A percentile compares a stretch with the other conserved stretches of the same genome.
These are phyloP conservation scores for Arothron firmamentum DNA, from an alignment of 2,113 vertebrate genomes.

Conservation along the genomic window DNA sequence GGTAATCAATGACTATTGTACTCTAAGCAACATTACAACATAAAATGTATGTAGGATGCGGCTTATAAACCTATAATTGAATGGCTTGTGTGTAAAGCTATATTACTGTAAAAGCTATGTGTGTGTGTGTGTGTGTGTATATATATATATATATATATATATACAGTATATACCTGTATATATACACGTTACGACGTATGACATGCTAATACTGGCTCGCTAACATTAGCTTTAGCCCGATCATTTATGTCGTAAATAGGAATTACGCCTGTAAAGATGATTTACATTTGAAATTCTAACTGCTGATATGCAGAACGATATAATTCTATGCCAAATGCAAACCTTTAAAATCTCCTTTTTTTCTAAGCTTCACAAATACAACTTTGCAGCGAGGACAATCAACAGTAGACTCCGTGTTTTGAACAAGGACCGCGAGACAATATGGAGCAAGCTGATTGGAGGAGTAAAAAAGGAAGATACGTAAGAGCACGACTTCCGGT, in stretches of 20 bases:
- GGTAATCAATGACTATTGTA: too few species aligned
- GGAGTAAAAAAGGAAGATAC: not conserved
- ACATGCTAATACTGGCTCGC: constrained; percentile 5
- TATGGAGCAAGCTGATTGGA: constrained; percentile 62
- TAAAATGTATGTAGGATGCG: too few species aligned
- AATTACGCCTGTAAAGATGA: fast-evolving
- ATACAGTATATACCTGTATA: too few species aligned
- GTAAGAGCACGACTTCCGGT: fast-evolving
- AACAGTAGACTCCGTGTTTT: constrained; percentile 48
- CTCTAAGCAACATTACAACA: too few species aligned
- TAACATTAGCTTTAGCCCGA: not conserved
- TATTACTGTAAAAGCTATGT: too few species aligned
- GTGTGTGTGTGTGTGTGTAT: too few species aligned
- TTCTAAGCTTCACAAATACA: too few species aligned
- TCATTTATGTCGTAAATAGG: not conserved
- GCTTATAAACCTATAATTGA: too few species aligned
- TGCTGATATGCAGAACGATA: too few species aligned
- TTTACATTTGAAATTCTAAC: not conserved
- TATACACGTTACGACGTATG: too few species aligned
- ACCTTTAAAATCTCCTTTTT: not conserved
- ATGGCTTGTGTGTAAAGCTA: too few species aligned
- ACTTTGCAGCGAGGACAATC: not conserved
- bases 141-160: too few species aligned
- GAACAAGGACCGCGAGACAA: constrained; percentile 64
- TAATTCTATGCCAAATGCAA: not conserved